Evolutionary conservation across 2,888 invertebrate genomes (phyloP), one percentile per base, ranked within the genome.

Genomic region (Mythimna impura): DNA sequence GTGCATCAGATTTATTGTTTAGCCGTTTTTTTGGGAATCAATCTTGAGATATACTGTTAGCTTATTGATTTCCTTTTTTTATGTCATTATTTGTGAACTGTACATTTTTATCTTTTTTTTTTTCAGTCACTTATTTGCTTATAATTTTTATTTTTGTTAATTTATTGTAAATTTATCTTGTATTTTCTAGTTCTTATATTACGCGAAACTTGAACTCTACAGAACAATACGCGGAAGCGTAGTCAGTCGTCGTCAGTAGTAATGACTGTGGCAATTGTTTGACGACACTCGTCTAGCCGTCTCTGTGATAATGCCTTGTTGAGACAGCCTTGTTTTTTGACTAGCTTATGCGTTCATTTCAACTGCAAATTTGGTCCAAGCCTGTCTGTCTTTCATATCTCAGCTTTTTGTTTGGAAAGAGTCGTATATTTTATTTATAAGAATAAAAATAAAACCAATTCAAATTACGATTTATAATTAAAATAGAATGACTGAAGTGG

Each of bases 171-270:
- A 58, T 65, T 0, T 81, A 36, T 57, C 36, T 9, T 58, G 22
- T 67, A 68, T 77, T 82, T 71, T 72, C 66, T 71, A 69, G 76
- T 81, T 76, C 72, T 78, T 84, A 78, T 81, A 85, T 86, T 81
- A 76, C 76, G 73, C 78, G 82, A 87, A 88, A 88, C 83, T 86
- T 87, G 82, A 90, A 83, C 89, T 87, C 81, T 85, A 78, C 65
- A 78, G 80, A 89, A 92, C 91, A 92, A 91, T 91, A 91, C 88
- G 76, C 91, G 93, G 94, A 94, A 93, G 90, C 85, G 84, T 47
- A 47, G 5, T 47, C 47, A 14, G 47, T 20, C 47, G 47, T 47
- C 14, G 47, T 85, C 83, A 86, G 75, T 77, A 83, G 85, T 89
- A 89, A 89, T 88, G 84, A 87, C 83, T 87, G 80, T 82, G 73